Evolutionary conservation across 2,113 vertebrate genomes (phyloP), one percentile per base, ranked within the genome.

Genomic region (Theropithecus gelada): DNA sequence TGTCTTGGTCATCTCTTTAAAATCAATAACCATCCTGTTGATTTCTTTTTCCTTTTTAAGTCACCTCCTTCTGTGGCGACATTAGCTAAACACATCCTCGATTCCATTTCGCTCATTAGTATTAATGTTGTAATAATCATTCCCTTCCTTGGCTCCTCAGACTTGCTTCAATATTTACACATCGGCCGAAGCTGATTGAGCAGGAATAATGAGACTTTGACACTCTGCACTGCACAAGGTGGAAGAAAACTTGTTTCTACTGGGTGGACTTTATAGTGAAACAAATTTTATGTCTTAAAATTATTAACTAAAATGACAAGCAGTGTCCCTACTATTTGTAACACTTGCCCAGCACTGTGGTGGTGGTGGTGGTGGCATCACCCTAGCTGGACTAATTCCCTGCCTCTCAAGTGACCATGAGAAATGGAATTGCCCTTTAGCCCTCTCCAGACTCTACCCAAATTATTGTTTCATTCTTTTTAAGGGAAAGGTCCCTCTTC

Each of bases 91-190:
- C 30, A 89, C 84, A 38, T 79, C 76, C 22, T 66, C 25, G 57
- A 13, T 52, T 88, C 40, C 45, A 8, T 83, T 81, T 52, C 13
- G 52, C 88, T 95, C 30, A 20, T 88, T 94, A 95, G 72, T 90
- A 91, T 87, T 97, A 90, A 92, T 32, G 30, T 27, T 55, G 80
- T 72, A 78, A 90, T 85, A 70, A 43, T 93, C 94, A 94, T 91
- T 32, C 70, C 38, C 61, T 97, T 59, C 45, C 75, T 61, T 2
- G 95, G 88, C 72, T 25, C 95, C 97, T 97, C 93, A 73, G 82
- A 64, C 92, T 97, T 93, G 38, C 73, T 98, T 93, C 93, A 95
- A 45, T 98, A 97, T 97, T 98, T 98, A 83, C 7, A 20, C 75
- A 88, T 57, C 8, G 43, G 70, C 59, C 27, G 2, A 40, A 97